Base-by-base conservation (phyloP, 2,797 vertebrate species). In the Arctocebus calabarensis region DNA sequence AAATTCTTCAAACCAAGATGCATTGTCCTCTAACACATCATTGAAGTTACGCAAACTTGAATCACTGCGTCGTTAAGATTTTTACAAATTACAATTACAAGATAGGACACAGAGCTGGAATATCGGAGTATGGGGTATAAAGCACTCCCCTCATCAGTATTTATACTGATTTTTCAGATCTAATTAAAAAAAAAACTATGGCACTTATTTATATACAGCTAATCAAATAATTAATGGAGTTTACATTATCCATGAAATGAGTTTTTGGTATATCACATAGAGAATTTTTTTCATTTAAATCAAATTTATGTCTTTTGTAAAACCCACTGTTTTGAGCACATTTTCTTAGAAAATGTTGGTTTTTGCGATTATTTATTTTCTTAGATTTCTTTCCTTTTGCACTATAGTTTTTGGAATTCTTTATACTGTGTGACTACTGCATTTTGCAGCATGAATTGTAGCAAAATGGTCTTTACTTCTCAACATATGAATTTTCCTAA, bases 41-140 rank as follows among this genome's bases (percentile, higher is more conserved):
- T 97, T 99, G 97, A 99, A 99, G 98, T 99, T 99, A 98, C 99
- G 99, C 98, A 99, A 99, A 98, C 99, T 99, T 98, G 99, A 99
- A 98, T 98, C 99, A 97, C 99, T 99, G 98, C 99, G 97, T 94
- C 98, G 99, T 98, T 99, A 99, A 99, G 98, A 98, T 99, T 99
- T 99, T 98, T 98, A 97, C 97, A 97, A 96, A 98, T 96, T 91
- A 96, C 96, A 95, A 97, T 94, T 98, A 97, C 97, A 98, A 98
- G 97, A 98, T 98, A 98, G 98, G 98, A 98, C 98, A 98, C 99
- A 98, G 97, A 98, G 98, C 98, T 98, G 98, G 97, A 98, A 98
- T 98, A 98, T 98, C 98, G 95, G 98, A 98, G 97, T 94, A 97
- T 98, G 98, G 98, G 98, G 97, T 98, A 98, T 98, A 98, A 97